A percentile compares a stretch with the other conserved stretches of the same genome.
Evolutionary conservation across 2,797 vertebrate species (phyloP).

Genomic region (Pangasius larnaudii): DNA sequence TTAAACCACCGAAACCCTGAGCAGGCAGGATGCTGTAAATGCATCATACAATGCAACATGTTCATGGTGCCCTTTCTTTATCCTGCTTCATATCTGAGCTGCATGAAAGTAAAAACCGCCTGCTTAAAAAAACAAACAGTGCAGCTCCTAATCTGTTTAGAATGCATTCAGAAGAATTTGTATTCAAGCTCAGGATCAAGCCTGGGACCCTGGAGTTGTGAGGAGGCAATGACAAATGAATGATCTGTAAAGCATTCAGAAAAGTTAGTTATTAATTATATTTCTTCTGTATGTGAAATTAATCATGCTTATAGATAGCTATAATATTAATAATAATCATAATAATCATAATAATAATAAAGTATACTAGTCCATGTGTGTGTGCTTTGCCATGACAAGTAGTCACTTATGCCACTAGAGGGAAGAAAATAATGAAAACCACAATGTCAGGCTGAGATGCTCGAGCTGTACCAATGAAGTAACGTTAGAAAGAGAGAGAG

Average conservation of each 20-base stretch:
- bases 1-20: not conserved
- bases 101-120: not conserved
- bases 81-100: not conserved
- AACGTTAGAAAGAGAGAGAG: not conserved
- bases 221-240: not conserved
- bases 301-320: not conserved
- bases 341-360: not conserved
- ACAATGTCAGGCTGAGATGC: not conserved
- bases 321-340: not conserved
- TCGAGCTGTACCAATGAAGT: not conserved
- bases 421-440: constrained; percentile 3
- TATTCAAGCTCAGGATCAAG: not conserved
- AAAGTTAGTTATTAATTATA: not conserved
- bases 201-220: not conserved
- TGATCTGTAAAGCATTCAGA: not conserved
- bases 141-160: no score
- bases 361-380: not conserved
- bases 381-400: not conserved
- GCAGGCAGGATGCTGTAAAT: not conserved
- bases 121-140: not conserved
- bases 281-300: not conserved
- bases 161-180: not conserved
- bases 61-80: not conserved
- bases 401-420: constrained; percentile 15
- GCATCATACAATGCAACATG: no score